Conservation (phyloP, 2,888 invertebrate species). For the Nemotelus pantherinus region DNA sequence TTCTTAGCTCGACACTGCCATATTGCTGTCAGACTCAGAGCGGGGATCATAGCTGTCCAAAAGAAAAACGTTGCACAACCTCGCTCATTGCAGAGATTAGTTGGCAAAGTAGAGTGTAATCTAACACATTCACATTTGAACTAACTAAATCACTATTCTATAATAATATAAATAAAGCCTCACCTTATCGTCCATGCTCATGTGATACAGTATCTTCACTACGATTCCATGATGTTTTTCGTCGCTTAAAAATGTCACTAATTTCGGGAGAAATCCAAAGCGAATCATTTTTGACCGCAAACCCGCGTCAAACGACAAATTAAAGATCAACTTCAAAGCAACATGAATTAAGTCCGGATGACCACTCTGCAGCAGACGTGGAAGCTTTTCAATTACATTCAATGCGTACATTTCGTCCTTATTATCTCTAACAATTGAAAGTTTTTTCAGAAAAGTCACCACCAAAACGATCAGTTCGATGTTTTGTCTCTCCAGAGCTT, state of each 20-base stretch:
- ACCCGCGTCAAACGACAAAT: constrained; percentile 93
- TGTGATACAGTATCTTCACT: constrained; percentile 87
- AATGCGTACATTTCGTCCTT: constrained; percentile 89
- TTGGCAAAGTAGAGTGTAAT: too few species aligned
- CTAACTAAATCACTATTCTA: too few species aligned
- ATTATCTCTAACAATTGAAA: constrained; percentile 94
- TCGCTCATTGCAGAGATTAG: too few species aligned
- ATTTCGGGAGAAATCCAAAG: constrained; percentile 86
- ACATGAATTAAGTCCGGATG: constrained; percentile 73
- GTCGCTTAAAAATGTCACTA: constrained; percentile 89
- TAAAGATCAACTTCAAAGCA: constrained; percentile 88
- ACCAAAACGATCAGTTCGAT: constrained; percentile 89
- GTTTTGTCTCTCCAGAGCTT: constrained; percentile 89
- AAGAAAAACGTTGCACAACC: too few species aligned
- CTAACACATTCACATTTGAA: too few species aligned
- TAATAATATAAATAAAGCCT: constrained; percentile 12
- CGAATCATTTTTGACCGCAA: constrained; percentile 89
- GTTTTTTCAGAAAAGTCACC: constrained; percentile 92
- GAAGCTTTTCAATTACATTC: constrained; percentile 84
- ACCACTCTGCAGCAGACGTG: constrained; percentile 77
- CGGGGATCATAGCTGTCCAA: too few species aligned
- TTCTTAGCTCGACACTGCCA: too few species aligned
- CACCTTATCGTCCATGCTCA: constrained; percentile 87
- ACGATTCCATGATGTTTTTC: constrained; percentile 81
- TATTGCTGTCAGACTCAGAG: too few species aligned